Conservation (phyloP, 2,888 invertebrate species). For the Busseola fusca region DNA sequence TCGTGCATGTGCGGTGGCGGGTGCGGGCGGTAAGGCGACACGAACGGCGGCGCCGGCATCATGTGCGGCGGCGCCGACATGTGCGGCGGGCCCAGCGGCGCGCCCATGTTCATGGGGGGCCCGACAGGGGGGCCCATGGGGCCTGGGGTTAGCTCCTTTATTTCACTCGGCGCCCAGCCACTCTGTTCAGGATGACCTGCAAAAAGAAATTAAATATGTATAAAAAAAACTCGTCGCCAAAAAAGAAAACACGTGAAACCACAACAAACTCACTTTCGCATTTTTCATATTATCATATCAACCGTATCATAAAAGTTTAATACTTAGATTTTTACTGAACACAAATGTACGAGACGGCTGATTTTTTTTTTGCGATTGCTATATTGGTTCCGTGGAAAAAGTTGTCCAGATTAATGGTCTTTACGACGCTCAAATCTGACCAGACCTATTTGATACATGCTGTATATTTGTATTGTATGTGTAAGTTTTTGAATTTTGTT, state of each 20-base stretch:
- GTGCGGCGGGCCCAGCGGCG: slow-evolving; percentile 70
- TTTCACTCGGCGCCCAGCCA: slow-evolving; percentile 91
- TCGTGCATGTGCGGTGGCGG: slow-evolving; percentile 74
- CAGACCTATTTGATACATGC: too few species aligned
- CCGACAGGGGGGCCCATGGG: slow-evolving; percentile 76
- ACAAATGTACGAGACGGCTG: neutral
- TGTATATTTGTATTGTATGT: too few species aligned
- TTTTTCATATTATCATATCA: too few species aligned
- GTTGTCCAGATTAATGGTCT: too few species aligned
- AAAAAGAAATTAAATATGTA: neutral
- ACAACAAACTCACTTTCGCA: neutral
- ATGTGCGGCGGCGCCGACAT: slow-evolving; percentile 70
- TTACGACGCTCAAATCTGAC: too few species aligned
- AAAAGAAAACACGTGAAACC: neutral
- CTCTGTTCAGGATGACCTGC: slow-evolving; percentile 81
- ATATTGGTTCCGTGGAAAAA: neutral
- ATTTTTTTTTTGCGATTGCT: neutral
- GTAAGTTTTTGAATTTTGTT: neutral
- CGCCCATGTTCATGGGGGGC: slow-evolving; percentile 73
- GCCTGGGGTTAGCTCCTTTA: slow-evolving; percentile 92
- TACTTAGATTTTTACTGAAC: neutral
- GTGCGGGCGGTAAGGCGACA: slow-evolving; percentile 73
- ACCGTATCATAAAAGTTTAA: too few species aligned
- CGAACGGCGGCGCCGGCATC: slow-evolving; percentile 74
- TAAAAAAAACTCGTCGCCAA: neutral